Percentiles rank a stretch among this genome's conserved stretches.
Conservation (phyloP, 1,140 invertebrate genomes). For the Oscheius sp. region DNA sequence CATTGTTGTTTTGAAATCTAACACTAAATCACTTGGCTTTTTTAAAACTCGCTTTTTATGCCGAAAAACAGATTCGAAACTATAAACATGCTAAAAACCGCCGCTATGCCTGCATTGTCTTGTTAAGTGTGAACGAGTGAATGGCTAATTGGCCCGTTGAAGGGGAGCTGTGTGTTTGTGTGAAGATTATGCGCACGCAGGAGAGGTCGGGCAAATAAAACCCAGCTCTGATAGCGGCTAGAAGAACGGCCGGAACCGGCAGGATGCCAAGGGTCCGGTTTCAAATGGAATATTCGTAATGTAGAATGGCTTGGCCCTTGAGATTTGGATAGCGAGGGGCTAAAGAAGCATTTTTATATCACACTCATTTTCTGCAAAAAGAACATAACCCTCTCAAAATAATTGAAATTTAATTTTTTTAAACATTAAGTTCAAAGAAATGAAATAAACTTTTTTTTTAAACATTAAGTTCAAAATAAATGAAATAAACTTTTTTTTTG, state of each 20-base stretch:
- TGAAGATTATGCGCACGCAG: slow-evolving; percentile 13
- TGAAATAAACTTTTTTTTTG: too few relatives aligned
- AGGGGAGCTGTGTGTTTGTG: background rate
- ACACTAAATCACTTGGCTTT: too few relatives aligned
- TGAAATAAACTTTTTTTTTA: too few relatives aligned
- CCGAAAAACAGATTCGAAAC: too few relatives aligned
- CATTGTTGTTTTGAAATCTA: too few relatives aligned
- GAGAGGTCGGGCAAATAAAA: slow-evolving; percentile 10
- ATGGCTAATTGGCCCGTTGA: slow-evolving; percentile 7
- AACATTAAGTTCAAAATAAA: too few relatives aligned
- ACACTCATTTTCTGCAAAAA: background rate
- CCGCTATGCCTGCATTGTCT: background rate
- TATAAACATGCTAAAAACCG: too few relatives aligned
- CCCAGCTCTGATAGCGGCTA: background rate
- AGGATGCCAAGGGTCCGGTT: background rate
- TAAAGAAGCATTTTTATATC: background rate
- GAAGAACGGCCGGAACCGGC: background rate
- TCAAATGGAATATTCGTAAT: background rate
- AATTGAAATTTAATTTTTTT: too few relatives aligned
- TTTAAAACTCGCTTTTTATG: too few relatives aligned
- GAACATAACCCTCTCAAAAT: too few relatives aligned
- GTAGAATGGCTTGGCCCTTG: background rate
- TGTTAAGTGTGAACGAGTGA: background rate
- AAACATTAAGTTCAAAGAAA: too few relatives aligned
- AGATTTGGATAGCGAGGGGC: background rate